Evolutionary conservation across 2,113 vertebrate species (phyloP), one percentile per base, ranked within the genome.

Genomic region (Ctenomys sociabilis): DNA sequence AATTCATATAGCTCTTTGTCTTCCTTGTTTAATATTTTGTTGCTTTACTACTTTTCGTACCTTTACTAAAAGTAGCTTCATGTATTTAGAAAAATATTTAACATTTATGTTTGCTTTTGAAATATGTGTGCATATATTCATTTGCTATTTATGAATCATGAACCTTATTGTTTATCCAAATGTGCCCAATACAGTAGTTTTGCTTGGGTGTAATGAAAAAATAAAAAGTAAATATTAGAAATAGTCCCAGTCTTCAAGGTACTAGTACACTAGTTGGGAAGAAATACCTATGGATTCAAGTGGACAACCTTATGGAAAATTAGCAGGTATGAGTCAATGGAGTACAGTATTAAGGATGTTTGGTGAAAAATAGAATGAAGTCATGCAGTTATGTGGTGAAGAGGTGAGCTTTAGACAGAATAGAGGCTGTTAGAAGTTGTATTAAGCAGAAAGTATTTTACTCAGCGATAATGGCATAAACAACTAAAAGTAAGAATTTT

Each of bases 1-100:
- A 90, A 90, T 83, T 94, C 59, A 64, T 81, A 54, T 12, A 88
- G 43, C 3, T 75, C 77, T 87, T 95, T 90, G 7, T 88, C 5
- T 28, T 93, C 32, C 85, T 82, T 88, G 14, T 84, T 82, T 89
- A 86, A n/a, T 95, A 7, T 85, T 93, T 93, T 95, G 16, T 75
- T 85, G 32, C 35, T 88, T 88, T 85, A n/a, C n/a, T n/a, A 35
- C 5, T 63, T 90, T 59, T 91, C 63, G 40, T 17, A 83, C 7
- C 73, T 52, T 90, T 90, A 66, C 75, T 87, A 90, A 86, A 92
- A 89, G 28, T 85, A 43, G 75, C 4, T 88, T 61, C 17, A n/a
- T 83, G 24, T 81, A 77, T 93, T 94, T 95, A 63, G n/a, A 85
- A 85, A 85, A 87, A 35, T 57, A 84, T 28, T 70, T 70, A 30